Evolutionary conservation across 2,113 vertebrate species (phyloP), one percentile per base, ranked within the genome.

Genomic region (Rhodinocichla rosea): DNA sequence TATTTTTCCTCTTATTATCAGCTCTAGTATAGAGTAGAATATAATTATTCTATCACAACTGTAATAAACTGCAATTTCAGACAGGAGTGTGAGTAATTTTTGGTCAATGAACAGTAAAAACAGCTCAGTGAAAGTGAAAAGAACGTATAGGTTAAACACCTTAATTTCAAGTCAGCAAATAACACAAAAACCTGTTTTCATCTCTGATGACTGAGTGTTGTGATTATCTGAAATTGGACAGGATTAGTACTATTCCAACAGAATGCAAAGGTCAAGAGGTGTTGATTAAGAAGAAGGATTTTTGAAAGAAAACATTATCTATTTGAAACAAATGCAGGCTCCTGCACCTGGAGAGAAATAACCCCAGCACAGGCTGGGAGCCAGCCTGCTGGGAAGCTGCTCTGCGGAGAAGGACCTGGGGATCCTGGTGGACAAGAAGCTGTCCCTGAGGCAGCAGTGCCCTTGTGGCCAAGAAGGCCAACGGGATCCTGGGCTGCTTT

Each of bases 11-110:
- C 53, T 87, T 95, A 62, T 52, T 85, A 63, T 60, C 60, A 91
- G 50, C 33, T 83, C 42, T 57, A 62, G 12, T 45, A 44, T 26
- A 77, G 47, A 69, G 50, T 16, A 93, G 70, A 89, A 92, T 87
- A 55, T 80, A 94, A 87, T 91, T 95, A 93, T 83, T 92, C 59
- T 75, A 74, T 76, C 91, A 86, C 65, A 89, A 92, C 77, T 89
- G 77, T 39, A 93, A 74, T 85, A 84, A 95, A 94, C 85, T 95
- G 50, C 57, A 95, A 92, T 94, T 96, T 89, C 60, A 92, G 73
- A 94, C 70, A 85, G 63, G 40, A 90, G 22, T 7, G 21, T 81
- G 37, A 93, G 65, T 96, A 81, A 96, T 82, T 95, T 95, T 90
- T 85, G 74, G 81, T 95, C 89, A 95, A 94, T 80, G 70, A 95